Percentiles rank a stretch among this genome's conserved stretches.
Evolutionary conservation across 2,797 vertebrate genomes (phyloP).

Genomic region (Gymnodraco acuticeps): DNA sequence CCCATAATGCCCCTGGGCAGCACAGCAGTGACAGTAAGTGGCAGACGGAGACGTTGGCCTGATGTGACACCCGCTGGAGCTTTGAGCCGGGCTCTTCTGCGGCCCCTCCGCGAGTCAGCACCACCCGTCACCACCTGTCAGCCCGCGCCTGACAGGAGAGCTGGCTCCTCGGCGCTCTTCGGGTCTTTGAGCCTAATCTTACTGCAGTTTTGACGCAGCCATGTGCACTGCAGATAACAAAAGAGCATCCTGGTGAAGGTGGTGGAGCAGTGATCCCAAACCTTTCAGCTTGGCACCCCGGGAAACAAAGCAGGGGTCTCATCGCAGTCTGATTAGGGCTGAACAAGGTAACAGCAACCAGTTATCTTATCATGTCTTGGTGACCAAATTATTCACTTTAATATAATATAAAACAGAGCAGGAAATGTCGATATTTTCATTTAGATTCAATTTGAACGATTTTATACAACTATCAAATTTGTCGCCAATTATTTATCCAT

Average conservation of each 20-base stretch:
- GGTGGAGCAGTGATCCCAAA: neutral
- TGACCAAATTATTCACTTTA: no score
- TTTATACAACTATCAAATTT: no score
- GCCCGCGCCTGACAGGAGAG: constrained; percentile 40
- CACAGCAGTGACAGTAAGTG: constrained; percentile 62
- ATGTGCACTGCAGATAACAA: constrained; percentile 1
- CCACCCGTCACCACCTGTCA: constrained; percentile 63
- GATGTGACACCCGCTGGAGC: constrained; percentile 61
- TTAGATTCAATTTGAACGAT: no score
- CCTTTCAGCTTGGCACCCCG: neutral
- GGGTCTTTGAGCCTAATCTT: constrained; percentile 15
- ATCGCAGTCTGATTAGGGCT: neutral
- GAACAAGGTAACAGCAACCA: no score
- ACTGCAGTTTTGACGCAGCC: constrained; percentile 7
- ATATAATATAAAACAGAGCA: no score
- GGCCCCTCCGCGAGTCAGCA: constrained; percentile 63
- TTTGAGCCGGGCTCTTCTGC: constrained; percentile 54
- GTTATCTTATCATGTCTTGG: no score
- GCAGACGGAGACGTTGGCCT: constrained; percentile 56
- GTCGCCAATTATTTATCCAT: no score
- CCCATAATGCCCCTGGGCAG: constrained; percentile 28
- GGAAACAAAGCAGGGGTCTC: neutral
- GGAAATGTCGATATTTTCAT: no score
- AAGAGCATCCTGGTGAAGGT: neutral
- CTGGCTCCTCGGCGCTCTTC: constrained; percentile 7